Percentiles rank a stretch among this genome's conserved stretches.
Evolutionary conservation across 2,888 invertebrate genomes (phyloP).

Genomic region (Drosophila gaucha): DNA sequence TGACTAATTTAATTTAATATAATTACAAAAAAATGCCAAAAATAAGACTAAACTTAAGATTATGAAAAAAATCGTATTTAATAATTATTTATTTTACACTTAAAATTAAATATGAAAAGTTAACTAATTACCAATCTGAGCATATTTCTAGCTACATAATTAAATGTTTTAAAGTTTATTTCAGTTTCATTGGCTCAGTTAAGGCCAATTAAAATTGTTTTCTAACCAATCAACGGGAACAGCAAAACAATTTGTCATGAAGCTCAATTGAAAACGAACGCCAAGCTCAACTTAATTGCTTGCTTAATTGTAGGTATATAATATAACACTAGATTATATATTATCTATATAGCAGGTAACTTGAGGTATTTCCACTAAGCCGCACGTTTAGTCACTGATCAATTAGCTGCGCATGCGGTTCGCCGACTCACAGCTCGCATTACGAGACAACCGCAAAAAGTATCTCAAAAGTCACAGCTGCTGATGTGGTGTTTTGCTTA

Average conservation of each 20-base stretch:
- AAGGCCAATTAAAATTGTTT: conserved; percentile 31
- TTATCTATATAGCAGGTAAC: conserved; percentile 22
- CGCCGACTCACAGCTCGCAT: conserved; percentile 20
- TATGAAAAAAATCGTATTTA: not conserved
- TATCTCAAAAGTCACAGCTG: conserved; percentile 19
- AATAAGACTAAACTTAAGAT: not conserved
- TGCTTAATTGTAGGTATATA: conserved; percentile 36
- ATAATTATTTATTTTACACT: not conserved
- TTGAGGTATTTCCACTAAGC: conserved; percentile 34
- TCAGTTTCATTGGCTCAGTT: conserved; percentile 5
- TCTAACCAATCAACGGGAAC: conserved; percentile 37
- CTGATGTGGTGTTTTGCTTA: conserved; percentile 22
- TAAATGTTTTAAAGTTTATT: conserved; percentile 3
- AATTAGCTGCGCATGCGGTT: conserved; percentile 46
- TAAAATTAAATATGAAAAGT: not conserved
- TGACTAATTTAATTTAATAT: no score
- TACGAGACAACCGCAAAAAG: conserved; percentile 24
- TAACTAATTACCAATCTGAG: not conserved
- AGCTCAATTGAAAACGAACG: conserved; percentile 18
- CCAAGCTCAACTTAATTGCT: conserved; percentile 29
- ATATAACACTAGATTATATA: conserved; percentile 10
- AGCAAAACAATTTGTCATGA: conserved; percentile 44
- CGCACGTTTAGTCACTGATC: conserved; percentile 54
- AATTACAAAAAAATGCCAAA: not conserved
- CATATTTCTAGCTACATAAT: conserved; percentile 8